Base-by-base conservation (phyloP, 1,140 invertebrate species). In the Heterodera carotae region DNA sequence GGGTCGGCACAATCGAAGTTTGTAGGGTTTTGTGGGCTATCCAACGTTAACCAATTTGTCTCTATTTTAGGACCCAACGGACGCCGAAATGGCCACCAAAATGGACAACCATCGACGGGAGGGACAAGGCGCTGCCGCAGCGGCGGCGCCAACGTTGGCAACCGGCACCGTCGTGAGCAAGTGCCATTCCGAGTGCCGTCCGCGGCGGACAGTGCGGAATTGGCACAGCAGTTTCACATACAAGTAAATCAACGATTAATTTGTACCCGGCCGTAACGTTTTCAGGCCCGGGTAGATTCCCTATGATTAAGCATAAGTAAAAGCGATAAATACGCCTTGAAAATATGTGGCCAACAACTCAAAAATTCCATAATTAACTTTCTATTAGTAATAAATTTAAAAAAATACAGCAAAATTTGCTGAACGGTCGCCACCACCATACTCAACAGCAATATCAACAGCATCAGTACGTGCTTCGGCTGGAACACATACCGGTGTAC, bases 401-500 rank as follows among this genome's bases (percentile, higher is more conserved):
- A 39, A 39, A 39, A 39, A 60, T 82, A 22, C 60, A 84, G 81
- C 67, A 85, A 70, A 85, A 83, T 59, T 43, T 85, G 25, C 59
- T 82, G 36, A 82, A 81, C 60, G 81, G 73, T 25, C 79, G 66
- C 22, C 33, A 7, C 25, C 36, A 69, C 18, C 33, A 72, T 5
- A 48, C 15, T 43, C 80, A 77, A 12, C 81, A 43, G 48, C 31
- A 79, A 12, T 22, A 56, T 27, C 43, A 33, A 27, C 29, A 56
- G 56, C 43, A 33, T 18, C 72, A 69, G 18, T 69, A 75, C 72
- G 73, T 85, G 27, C 62, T 76, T 22, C 81, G 82, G 15, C 67
- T 83, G n/a, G 82, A 85, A 67, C 73, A 70, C 10, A 36, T 83
- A 39, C 82, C 82, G 15, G 75, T 72, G n/a, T 83, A 73, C 62